phyloP scores from a whole-genome alignment of 2,888 invertebrate species.

The Allygus modestus region DNA sequence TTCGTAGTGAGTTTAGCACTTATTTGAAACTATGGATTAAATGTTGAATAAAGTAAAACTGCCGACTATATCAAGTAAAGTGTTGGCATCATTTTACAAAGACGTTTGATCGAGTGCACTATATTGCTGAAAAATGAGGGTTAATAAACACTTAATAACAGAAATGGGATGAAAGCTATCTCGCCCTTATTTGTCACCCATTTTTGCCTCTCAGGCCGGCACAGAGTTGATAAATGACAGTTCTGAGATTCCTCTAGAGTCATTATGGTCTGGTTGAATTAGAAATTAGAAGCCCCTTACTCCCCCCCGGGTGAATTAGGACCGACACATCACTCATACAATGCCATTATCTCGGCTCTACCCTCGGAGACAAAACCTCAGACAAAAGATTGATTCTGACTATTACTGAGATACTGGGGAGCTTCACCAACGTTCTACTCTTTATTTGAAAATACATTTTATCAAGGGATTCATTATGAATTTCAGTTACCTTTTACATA shows the following conservation, averaged over 20 bases:
- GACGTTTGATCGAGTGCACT: constrained; percentile 17
- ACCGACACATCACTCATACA: constrained; percentile 53
- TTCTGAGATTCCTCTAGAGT: constrained; percentile 58
- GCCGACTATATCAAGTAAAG: neutral
- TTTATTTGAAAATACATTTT: neutral
- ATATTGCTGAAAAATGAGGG: constrained; percentile 50
- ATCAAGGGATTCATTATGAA: neutral
- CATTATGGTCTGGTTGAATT: constrained; percentile 59
- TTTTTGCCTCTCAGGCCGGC: constrained; percentile 52
- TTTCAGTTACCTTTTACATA: too few relatives aligned
- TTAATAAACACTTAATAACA: constrained; percentile 59
- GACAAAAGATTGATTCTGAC: constrained; percentile 58
- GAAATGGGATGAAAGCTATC: constrained; percentile 58
- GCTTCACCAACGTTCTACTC: neutral
- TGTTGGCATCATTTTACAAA: neutral
- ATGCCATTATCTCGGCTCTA: constrained; percentile 29
- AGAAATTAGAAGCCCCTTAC: constrained; percentile 54
- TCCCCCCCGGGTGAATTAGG: constrained; percentile 34
- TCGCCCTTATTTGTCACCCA: constrained; percentile 54
- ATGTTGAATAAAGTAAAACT: neutral
- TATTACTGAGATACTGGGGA: constrained; percentile 43
- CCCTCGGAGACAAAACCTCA: constrained; percentile 38
- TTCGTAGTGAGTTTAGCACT: too few relatives aligned
- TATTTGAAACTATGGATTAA: too few relatives aligned
- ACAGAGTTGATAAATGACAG: constrained; percentile 55